Evolutionary conservation across 2,888 invertebrate species (phyloP), one percentile per base, ranked within the genome.

Genomic region (Latrodectus elegans): DNA sequence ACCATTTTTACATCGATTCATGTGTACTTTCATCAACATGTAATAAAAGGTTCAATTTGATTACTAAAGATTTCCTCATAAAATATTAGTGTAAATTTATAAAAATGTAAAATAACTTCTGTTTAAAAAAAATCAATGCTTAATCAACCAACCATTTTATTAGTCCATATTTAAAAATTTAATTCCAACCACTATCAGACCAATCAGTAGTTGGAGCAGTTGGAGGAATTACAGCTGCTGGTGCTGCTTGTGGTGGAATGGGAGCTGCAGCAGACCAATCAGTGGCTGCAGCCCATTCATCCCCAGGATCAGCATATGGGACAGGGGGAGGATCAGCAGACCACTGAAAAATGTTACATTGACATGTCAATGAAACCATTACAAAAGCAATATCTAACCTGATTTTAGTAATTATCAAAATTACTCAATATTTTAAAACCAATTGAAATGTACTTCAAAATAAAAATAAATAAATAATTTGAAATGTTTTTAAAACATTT

Each of bases 251-350:
- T 15, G 67, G 74, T n/a, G 86, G 71, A n/a, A 68, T 60, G 22
- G 78, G 22, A 55, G 88, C 68, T 17, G 84, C 15, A n/a, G 88
- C 73, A 53, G 89, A 71, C 75, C 80, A 85, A 14, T 79, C 82
- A 64, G 67, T 72, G 1, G 80, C 53, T 8, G 84, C 60, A 68
- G 84, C 84, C 38, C 88, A 76, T 88, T 88, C 88, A 52, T 88
- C 88, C 22, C 77, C 87, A 67, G 89, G 49, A 51, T 65, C 51
- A n/a, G 84, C 79, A 15, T 77, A 55, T 26, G 17, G 70, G 11
- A 55, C 81, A 10, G 51, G 75, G n/a, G 87, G 1, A 55, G 89
- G 84, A 60, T 89, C 88, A 60, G 89, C 84, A 73, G 86, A 67
- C 89, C 89, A 89, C 89, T 89, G 55, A 60, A 82, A 49, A 51